Conservation (phyloP, 2,888 invertebrate species). For the Melanargia galathea region DNA sequence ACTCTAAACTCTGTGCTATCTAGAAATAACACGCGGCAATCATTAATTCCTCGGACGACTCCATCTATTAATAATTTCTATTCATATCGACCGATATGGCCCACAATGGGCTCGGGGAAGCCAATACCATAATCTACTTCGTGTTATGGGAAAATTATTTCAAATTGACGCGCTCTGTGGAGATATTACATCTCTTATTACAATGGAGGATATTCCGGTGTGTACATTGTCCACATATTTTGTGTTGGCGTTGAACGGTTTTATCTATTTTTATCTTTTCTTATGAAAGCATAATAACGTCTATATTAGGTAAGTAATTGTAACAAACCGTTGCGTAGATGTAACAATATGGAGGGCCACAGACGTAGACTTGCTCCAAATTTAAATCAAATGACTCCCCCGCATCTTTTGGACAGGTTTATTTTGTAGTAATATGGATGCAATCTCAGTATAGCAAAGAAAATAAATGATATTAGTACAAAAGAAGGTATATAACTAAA, state of each 20-base stretch:
- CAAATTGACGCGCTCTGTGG: slow-evolving; percentile 56
- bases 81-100: slow-evolving; percentile 41
- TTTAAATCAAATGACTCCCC: slow-evolving; percentile 33
- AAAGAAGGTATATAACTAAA: no score
- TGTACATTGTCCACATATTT: slow-evolving; percentile 37
- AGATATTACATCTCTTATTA: slow-evolving; percentile 46
- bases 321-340: slow-evolving; percentile 33
- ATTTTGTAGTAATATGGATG: not conserved
- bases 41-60: slow-evolving; percentile 41
- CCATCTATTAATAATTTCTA: slow-evolving; percentile 45
- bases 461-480: no score
- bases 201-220: slow-evolving; percentile 41
- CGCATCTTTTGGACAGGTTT: slow-evolving; percentile 35
- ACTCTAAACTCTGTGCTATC: not conserved
- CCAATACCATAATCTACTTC: slow-evolving; percentile 41
- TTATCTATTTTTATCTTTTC: slow-evolving; percentile 38
- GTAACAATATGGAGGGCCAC: slow-evolving; percentile 50
- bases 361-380: slow-evolving; percentile 45
- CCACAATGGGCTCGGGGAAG: slow-evolving; percentile 36
- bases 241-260: slow-evolving; percentile 45
- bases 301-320: slow-evolving; percentile 42
- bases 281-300: slow-evolving; percentile 42
- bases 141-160: slow-evolving; percentile 66
- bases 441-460: not conserved
- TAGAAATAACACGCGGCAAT: slow-evolving; percentile 30